Percentiles rank a stretch among this genome's conserved stretches.
Conservation (phyloP, 2,797 vertebrate species). For the Lagodon rhomboides region DNA sequence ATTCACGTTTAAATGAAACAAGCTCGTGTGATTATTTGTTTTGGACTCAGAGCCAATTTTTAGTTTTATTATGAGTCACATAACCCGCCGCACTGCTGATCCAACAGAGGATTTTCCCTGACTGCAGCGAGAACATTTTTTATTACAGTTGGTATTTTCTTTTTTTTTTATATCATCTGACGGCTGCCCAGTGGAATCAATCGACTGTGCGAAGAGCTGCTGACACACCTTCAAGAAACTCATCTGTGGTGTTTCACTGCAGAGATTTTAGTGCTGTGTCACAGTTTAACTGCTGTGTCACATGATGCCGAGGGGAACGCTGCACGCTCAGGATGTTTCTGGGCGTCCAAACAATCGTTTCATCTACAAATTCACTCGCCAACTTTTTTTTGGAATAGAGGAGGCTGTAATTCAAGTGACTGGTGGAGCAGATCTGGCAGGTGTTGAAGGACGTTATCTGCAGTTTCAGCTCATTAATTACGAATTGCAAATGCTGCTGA, state of each 20-base stretch:
- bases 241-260: background rate
- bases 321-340: background rate
- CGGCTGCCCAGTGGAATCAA: slow-evolving; percentile 26
- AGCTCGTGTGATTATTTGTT: background rate
- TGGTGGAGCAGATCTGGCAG: background rate
- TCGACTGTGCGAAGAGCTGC: slow-evolving; percentile 26
- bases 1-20: background rate
- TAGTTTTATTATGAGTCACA: slow-evolving; percentile 25
- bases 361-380: background rate
- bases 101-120: slow-evolving; percentile 9
- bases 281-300: background rate
- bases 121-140: slow-evolving; percentile 32
- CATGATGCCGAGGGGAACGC: background rate
- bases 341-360: background rate
- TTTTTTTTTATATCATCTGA: slow-evolving; percentile 17
- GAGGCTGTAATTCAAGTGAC: background rate
- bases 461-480: slow-evolving; percentile 8
- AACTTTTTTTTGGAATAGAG: background rate
- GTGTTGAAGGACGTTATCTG: background rate
- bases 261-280: background rate
- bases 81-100: background rate
- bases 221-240: slow-evolving; percentile 18
- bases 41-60: background rate
- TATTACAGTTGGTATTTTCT: slow-evolving; percentile 5
- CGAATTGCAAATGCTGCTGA: background rate